Percentiles rank a stretch among this genome's conserved stretches.
Conservation (phyloP, 2,113 vertebrate species). For the Morone saxatilis region DNA sequence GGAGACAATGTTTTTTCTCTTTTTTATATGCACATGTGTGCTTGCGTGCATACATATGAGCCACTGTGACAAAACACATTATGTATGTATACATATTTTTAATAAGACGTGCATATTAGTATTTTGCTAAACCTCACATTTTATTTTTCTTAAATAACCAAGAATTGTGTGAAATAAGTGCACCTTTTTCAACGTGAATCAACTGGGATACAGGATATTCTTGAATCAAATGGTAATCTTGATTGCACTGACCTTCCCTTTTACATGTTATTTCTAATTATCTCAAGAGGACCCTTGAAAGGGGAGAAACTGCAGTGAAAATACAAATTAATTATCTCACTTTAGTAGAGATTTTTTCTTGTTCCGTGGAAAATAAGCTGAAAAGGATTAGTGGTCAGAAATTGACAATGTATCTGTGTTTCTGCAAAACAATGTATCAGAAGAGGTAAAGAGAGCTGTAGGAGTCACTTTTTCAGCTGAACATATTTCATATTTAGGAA, state of each 20-base stretch:
- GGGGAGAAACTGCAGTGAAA: slow-evolving; percentile 29
- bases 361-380: slow-evolving; percentile 15
- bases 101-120: neutral
- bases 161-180: neutral
- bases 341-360: slow-evolving; percentile 27
- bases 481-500: slow-evolving; percentile 3
- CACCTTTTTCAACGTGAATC: slow-evolving; percentile 7
- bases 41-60: neutral
- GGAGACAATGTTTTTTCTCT: neutral
- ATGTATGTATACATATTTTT: neutral
- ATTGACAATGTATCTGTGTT: neutral
- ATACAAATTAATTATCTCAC: slow-evolving; percentile 38
- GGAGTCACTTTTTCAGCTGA: neutral
- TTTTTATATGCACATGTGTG: neutral
- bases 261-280: slow-evolving; percentile 32
- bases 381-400: neutral
- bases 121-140: neutral
- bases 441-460: neutral
- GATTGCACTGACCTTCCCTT: slow-evolving; percentile 40
- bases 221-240: slow-evolving; percentile 33
- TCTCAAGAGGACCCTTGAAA: slow-evolving; percentile 47
- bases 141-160: slow-evolving; percentile 7
- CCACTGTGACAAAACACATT: neutral
- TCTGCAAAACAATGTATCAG: neutral
- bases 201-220: slow-evolving; percentile 14